Evolutionary conservation across 2,113 vertebrate genomes (phyloP).

Genomic region (Psammodynastes pulverulentus): DNA sequence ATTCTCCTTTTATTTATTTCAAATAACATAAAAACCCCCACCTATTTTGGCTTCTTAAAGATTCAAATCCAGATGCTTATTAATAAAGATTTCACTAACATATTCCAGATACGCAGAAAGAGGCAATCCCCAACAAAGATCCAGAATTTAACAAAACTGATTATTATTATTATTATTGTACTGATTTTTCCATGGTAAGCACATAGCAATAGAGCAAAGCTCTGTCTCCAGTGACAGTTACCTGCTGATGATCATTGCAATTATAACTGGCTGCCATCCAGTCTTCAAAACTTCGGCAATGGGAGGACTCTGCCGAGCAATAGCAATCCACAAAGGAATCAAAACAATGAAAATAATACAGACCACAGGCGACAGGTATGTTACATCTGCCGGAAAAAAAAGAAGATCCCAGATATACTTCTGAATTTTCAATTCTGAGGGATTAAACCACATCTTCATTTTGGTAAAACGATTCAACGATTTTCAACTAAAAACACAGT

Average conservation of each 20-base stretch:
- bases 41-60: not conserved
- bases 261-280: conserved; percentile 92
- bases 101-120: not conserved
- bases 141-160: not conserved
- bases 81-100: not conserved
- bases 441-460: not conserved
- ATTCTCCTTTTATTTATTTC: not conserved
- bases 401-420: conserved; percentile 27
- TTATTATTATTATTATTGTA: not conserved
- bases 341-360: conserved; percentile 79
- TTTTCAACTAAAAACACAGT: conserved; percentile 19
- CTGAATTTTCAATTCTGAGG: not conserved
- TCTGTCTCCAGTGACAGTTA: conserved; percentile 45
- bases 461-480: not conserved
- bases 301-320: conserved; percentile 78
- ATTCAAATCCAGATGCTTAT: not conserved
- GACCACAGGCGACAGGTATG: conserved; percentile 80
- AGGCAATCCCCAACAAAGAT: not conserved
- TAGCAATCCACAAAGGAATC: conserved; percentile 84
- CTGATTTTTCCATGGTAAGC: not conserved
- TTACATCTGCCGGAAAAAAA: conserved; percentile 69
- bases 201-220: not conserved
- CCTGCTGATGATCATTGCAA: conserved; percentile 97
- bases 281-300: conserved; percentile 82
- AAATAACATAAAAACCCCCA: not conserved